Percentiles rank a stretch among this genome's conserved stretches.
Conservation (phyloP, 2,797 vertebrate species). For the Takifugu rubripes region DNA sequence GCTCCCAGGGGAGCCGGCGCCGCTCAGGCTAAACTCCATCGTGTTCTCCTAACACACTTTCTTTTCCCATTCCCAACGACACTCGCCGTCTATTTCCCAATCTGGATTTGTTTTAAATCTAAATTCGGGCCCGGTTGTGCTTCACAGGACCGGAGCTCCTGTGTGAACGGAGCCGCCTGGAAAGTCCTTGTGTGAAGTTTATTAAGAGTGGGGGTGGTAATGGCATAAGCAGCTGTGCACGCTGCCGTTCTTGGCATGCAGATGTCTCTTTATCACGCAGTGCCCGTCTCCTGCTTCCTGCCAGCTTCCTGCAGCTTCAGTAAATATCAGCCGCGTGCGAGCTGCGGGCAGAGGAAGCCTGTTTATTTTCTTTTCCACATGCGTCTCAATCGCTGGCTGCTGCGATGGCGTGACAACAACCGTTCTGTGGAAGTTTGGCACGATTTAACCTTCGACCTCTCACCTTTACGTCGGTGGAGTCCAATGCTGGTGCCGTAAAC, state of each 20-base stretch:
- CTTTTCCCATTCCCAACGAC: slow-evolving; percentile 25
- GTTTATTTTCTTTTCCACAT: not conserved
- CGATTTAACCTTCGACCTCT: no score
- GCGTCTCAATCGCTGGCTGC: not conserved
- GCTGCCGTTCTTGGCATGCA: slow-evolving; percentile 15
- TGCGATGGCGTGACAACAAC: no score
- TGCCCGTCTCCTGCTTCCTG: slow-evolving; percentile 11
- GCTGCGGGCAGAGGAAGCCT: not conserved
- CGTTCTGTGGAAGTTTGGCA: no score
- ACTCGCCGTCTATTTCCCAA: slow-evolving; percentile 32
- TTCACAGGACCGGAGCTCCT: no score
- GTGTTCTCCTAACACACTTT: slow-evolving; percentile 44
- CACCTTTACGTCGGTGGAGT: no score
- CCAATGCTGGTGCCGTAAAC: no score
- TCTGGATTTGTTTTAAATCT: slow-evolving; percentile 28
- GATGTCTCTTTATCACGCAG: slow-evolving; percentile 16
- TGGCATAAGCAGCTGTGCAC: slow-evolving; percentile 22
- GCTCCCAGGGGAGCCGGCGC: slow-evolving; percentile 14
- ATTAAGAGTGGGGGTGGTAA: slow-evolving; percentile 21
- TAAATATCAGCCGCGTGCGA: slow-evolving; percentile 4
- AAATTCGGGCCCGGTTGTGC: no score
- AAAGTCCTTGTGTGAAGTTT: slow-evolving; percentile 15
- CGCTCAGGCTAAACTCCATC: slow-evolving; percentile 35
- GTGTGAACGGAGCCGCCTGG: slow-evolving; percentile 1
- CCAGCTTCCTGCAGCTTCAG: slow-evolving; percentile 4